phyloP scores from a whole-genome alignment of 2,797 vertebrate species.

The Adelosebastes latens region DNA sequence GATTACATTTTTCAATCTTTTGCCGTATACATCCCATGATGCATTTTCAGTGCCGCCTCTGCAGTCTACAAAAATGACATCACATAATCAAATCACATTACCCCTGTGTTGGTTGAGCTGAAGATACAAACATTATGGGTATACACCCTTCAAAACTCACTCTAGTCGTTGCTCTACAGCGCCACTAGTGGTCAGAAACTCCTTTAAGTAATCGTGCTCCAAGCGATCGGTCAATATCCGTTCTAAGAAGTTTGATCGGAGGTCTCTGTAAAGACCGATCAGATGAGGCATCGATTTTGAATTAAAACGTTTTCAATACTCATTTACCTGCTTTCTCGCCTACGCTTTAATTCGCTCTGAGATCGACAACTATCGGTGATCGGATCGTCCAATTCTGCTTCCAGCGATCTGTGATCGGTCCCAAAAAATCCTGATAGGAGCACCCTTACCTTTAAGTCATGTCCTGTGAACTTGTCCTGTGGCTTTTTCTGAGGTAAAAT shows the following conservation, averaged over 20 bases:
- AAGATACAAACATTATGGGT: background rate
- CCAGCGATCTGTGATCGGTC: too few species aligned
- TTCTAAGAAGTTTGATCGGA: too few species aligned
- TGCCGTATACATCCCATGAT: background rate
- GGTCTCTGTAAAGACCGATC: too few species aligned
- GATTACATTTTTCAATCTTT: background rate
- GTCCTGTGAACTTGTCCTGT: background rate
- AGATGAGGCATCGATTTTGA: too few species aligned
- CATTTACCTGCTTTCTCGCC: too few species aligned
- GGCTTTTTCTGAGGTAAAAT: background rate
- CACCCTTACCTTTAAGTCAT: background rate
- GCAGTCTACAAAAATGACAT: conserved; percentile 13
- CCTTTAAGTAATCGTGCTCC: too few species aligned
- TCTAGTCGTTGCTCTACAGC: background rate
- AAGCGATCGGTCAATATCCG: too few species aligned
- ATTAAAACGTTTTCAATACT: too few species aligned
- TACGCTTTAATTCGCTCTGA: too few species aligned
- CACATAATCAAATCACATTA: background rate
- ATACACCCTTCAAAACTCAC: background rate
- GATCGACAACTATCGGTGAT: too few species aligned
- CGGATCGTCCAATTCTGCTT: too few species aligned
- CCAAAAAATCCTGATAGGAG: too few species aligned
- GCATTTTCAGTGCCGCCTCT: background rate
- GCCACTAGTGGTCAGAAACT: background rate
- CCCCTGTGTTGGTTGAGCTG: background rate